Percentiles rank a stretch among this genome's conserved stretches.
Evolutionary conservation across 1,140 invertebrate genomes (phyloP).

Genomic region (Proales similis): DNA sequence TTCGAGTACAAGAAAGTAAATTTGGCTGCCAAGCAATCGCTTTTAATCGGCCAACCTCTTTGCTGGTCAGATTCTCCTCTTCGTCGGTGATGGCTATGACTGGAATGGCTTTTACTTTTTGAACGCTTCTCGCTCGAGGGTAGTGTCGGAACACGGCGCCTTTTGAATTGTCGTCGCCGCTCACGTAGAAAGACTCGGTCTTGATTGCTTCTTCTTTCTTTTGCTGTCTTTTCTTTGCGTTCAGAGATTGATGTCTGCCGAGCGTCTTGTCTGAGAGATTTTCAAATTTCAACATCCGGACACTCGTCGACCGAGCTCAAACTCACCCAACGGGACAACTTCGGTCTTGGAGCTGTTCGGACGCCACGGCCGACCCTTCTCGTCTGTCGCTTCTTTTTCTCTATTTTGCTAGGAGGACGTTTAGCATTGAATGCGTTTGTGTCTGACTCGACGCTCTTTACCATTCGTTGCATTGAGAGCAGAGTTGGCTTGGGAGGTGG

Average conservation of each 20-base stretch:
- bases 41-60: conserved; percentile 44
- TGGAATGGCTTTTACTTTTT: conserved; percentile 42
- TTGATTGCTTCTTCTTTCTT: too few relatives aligned
- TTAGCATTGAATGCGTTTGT: too few relatives aligned
- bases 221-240: neutral
- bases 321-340: neutral
- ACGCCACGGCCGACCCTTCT: conserved; percentile 30
- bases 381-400: conserved; percentile 20
- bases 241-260: neutral
- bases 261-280: neutral
- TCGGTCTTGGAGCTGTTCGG: conserved; percentile 13
- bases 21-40: neutral
- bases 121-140: conserved; percentile 43
- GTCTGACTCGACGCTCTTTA: neutral
- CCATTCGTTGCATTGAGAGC: conserved; percentile 39
- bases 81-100: conserved; percentile 44
- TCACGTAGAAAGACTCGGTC: conserved; percentile 33
- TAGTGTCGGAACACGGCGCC: conserved; percentile 46
- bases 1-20: conserved; percentile 16
- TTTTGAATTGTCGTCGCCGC: conserved; percentile 35
- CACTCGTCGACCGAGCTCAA: neutral
- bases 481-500: conserved; percentile 41
- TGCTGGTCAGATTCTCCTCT: conserved; percentile 48
- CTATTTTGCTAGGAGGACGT: too few relatives aligned
- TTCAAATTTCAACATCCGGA: neutral